Evolutionary conservation across 2,797 vertebrate species (phyloP).

Genomic region (Nothura maculosa): DNA sequence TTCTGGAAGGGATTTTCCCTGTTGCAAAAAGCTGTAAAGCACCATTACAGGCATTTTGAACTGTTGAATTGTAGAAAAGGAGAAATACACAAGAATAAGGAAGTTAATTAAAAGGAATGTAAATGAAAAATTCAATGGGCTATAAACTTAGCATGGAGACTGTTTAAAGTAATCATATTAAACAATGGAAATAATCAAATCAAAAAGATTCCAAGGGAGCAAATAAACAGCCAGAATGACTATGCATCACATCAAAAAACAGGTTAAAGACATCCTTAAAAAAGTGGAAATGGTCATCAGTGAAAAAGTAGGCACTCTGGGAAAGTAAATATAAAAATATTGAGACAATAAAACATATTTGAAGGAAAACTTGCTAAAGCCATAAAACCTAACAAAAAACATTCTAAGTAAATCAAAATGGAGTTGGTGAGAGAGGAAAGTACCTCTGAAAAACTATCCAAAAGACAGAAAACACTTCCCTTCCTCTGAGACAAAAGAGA

Average conservation of each 20-base stretch:
- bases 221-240: background rate
- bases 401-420: background rate
- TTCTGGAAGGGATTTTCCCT: background rate
- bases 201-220: background rate
- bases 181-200: background rate
- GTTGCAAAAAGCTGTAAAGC: background rate
- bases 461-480: background rate
- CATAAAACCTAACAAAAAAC: background rate
- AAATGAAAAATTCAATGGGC: background rate
- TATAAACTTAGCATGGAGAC: background rate
- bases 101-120: background rate
- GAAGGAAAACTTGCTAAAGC: background rate
- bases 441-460: background rate
- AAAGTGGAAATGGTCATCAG: background rate
- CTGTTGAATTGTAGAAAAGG: background rate
- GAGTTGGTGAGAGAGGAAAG: background rate
- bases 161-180: background rate
- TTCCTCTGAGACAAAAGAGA: background rate
- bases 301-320: fast-evolving
- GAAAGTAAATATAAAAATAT: background rate
- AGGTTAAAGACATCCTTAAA: background rate
- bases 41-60: background rate
- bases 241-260: background rate
- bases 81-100: background rate
- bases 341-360: background rate